Evolutionary conservation across 2,888 invertebrate species (phyloP), one percentile per base, ranked within the genome.

Genomic region (Trissonchulus latispiculum): DNA sequence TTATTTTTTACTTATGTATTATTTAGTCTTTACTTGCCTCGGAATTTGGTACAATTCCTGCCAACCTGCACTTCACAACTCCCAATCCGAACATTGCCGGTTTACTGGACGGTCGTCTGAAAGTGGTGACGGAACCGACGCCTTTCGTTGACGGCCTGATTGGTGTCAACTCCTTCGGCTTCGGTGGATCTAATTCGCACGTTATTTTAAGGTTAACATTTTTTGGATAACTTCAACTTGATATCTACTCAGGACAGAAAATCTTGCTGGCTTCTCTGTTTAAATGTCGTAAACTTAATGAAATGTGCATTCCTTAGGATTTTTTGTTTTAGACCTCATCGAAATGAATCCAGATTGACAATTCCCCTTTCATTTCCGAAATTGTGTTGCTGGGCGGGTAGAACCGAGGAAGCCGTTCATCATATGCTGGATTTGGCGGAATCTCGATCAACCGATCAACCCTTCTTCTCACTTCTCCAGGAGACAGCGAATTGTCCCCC

Each of bases 141-240:
- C 88, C 89, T 36, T 3, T 35, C 70, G 88, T 90, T 72, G 95
- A 95, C 67, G 94, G 94, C 18, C 87, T 92, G 72, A 89, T 91
- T 66, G 95, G 90, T 28, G 84, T 96, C 29, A 96, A 95, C 86
- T 95, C 94, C 15, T 96, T 96, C 84, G 95, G 96, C n/a, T 96
- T 96, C 85, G 95, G 95, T 75, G 96, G 96, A 72, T 80, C 84
- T 37, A 84, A 84, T 78, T 84, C 84, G 1, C 84, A 84, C 77
- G 78, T 81, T 2, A 70, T 84, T 23, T 77, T 84, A 59, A 72
- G 69, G 72, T 70, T n/a, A n/a, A n/a, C n/a, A n/a, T n/a, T n/a
- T n/a, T n/a, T n/a, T n/a, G n/a, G n/a, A n/a, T n/a, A n/a, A n/a
- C n/a, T n/a, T n/a, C n/a, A n/a, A n/a, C n/a, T n/a, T n/a, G n/a